phyloP scores from a whole-genome alignment of 2,888 invertebrate genomes.

The Leptarthrus brevirostris region DNA sequence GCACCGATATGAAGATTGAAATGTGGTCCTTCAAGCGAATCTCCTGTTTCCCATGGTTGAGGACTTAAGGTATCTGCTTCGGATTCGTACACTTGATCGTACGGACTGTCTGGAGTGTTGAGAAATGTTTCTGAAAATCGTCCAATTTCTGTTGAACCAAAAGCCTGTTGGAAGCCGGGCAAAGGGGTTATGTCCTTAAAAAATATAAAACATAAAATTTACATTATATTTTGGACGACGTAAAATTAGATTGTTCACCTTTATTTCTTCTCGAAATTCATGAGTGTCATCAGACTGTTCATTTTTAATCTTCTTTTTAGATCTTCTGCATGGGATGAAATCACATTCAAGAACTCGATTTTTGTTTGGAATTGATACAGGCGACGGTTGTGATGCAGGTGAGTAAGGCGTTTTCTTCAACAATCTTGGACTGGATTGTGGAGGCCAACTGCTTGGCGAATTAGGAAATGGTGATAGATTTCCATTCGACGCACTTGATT shows the following conservation, averaged over 20 bases:
- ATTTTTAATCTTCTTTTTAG: constrained; percentile 58
- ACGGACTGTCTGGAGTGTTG: constrained; percentile 60
- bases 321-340: constrained; percentile 63
- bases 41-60: constrained; percentile 58
- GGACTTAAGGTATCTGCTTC: constrained; percentile 58
- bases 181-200: constrained; percentile 69
- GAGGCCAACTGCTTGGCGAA: constrained; percentile 50
- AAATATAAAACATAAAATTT: neutral
- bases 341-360: constrained; percentile 64
- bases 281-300: constrained; percentile 46
- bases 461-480: constrained; percentile 45
- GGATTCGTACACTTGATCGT: constrained; percentile 57
- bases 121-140: constrained; percentile 79
- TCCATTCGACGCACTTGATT: neutral
- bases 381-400: constrained; percentile 19
- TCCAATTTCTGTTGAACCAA: constrained; percentile 88
- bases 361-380: constrained; percentile 51
- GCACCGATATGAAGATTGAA: constrained; percentile 58
- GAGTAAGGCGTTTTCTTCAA: constrained; percentile 23
- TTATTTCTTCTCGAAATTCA: constrained; percentile 61
- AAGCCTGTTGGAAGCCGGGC: constrained; percentile 86
- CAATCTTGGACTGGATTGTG: constrained; percentile 47
- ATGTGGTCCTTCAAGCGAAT: constrained; percentile 58
- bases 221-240: neutral
- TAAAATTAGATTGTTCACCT: constrained; percentile 54